Base-by-base conservation (phyloP, 2,888 invertebrate genomes). In the Drosophila aldrichi region DNA sequence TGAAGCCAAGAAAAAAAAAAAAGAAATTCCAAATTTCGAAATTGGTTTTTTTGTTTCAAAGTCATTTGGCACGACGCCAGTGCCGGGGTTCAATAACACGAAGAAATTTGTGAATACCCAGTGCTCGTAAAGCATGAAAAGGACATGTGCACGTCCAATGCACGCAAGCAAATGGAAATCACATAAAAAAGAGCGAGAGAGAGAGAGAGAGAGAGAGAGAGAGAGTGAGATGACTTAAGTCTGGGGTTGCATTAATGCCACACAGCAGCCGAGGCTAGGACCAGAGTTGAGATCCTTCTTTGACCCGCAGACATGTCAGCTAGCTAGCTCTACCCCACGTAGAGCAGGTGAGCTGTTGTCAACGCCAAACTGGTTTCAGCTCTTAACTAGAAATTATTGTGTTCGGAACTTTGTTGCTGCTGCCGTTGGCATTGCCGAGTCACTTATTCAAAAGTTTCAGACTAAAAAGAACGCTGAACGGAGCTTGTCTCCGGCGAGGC, bases 81-180 rank as follows among this genome's bases (percentile, higher is more conserved):
- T 60, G 57, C 38, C 34, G 46, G 83, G 64, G 84, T 84, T 84
- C 84, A 89, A 84, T 84, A 84, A 60, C 61, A 67, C 58, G 52
- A 36, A 61, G 56, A 59, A 69, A 56, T 66, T 72, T 52, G 32
- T 34, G 65, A 56, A 57, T 57, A 52, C 62, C 70, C 52, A 58
- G 40, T 16, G 74, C 66, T 88, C 88, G 77, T 86, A 85, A 88
- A 79, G 64, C 54, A 81, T 65, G 61, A 55, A 76, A 82, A 81
- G 87, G 70, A 75, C 81, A 71, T 83, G 63, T 73, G 84, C 89
- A 84, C 89, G 89, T 89, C 87, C 88, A 70, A 43, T 25, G 55
- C 48, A 69, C 56, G 67, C 75, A 63, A 49, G 57, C 72, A 75
- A 84, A 84, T 87, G 77, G 69, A 84, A 89, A 81, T 89, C 44